Percentiles rank a stretch among this genome's conserved stretches.
phyloP scores from a whole-genome alignment of 1,140 invertebrate genomes.

The Conopomorpha cramerella region DNA sequence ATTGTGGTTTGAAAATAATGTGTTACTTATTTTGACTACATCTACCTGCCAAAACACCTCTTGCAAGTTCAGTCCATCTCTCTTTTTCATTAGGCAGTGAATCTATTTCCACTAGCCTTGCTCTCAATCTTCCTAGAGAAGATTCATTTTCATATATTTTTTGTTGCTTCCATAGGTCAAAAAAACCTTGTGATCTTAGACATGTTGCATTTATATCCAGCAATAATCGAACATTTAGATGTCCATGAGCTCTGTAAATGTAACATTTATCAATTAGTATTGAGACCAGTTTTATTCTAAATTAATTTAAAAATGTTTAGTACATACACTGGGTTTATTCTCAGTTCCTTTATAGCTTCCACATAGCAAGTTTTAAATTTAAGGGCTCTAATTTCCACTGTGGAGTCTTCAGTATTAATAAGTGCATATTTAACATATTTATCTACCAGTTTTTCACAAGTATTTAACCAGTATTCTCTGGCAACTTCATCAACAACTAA shows the following conservation, averaged over 20 bases:
- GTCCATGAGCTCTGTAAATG: constrained; percentile 88
- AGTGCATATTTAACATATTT: constrained; percentile 79
- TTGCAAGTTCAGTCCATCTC: constrained; percentile 65
- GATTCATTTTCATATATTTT: constrained; percentile 66
- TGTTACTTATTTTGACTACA: too few relatives aligned
- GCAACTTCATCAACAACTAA: constrained; percentile 84
- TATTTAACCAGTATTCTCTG: constrained; percentile 90
- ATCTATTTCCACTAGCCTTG: constrained; percentile 64
- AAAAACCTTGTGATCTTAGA: constrained; percentile 88
- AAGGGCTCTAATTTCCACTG: constrained; percentile 77
- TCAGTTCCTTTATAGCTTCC: constrained; percentile 76
- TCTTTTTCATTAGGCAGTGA: constrained; percentile 50
- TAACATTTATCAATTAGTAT: too few relatives aligned
- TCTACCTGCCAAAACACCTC: constrained; percentile 66
- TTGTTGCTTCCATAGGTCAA: constrained; percentile 86
- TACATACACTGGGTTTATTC: constrained; percentile 75
- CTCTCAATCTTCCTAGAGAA: constrained; percentile 57
- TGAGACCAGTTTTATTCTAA: background rate
- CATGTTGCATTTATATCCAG: constrained; percentile 92
- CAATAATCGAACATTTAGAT: constrained; percentile 84
- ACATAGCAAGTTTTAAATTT: constrained; percentile 86
- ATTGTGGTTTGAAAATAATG: too few relatives aligned
- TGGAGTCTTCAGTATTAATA: constrained; percentile 75
- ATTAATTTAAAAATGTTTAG: constrained; percentile 10
- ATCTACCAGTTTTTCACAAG: constrained; percentile 82